Evolutionary conservation across 2,797 vertebrate species (phyloP).

Genomic region (Acanthis flammea): DNA sequence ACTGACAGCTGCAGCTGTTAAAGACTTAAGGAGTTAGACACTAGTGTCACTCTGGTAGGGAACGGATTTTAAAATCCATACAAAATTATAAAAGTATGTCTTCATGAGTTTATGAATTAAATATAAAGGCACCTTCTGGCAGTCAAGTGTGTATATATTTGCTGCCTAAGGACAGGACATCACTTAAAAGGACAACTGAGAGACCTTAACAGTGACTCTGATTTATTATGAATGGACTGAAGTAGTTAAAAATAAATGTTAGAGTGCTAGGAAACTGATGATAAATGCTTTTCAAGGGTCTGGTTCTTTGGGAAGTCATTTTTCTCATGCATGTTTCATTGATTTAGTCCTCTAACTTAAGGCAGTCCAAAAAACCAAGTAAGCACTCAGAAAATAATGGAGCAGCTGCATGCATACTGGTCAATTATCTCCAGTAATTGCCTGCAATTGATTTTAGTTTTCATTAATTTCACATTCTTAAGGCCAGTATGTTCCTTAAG

Average conservation of each 20-base stretch:
- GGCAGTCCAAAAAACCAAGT: not conserved
- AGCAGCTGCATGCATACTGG: not conserved
- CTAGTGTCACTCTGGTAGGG: not conserved
- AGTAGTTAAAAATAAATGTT: not conserved
- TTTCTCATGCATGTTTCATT: not conserved
- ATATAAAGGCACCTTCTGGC: constrained; percentile 57
- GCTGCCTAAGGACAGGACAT: constrained; percentile 12
- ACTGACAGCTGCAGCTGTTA: not conserved
- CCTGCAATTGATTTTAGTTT: not conserved
- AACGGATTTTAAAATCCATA: not conserved
- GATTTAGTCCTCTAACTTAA: not conserved
- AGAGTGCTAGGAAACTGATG: not conserved
- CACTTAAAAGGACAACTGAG: constrained; percentile 14
- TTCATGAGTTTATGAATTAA: constrained; percentile 36
- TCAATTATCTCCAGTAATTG: not conserved
- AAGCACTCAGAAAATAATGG: not conserved
- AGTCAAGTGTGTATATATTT: constrained; percentile 16
- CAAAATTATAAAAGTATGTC: not conserved
- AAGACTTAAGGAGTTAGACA: not conserved
- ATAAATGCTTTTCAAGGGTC: not conserved
- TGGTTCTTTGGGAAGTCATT: not conserved
- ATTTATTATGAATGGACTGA: constrained; percentile 18
- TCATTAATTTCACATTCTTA: constrained; percentile 13
- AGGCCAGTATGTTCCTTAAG: not conserved
- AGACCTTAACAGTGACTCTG: constrained; percentile 1